A percentile compares a stretch with the other conserved stretches of the same genome.
phyloP scores from a whole-genome alignment of 1,140 invertebrate genomes.

The Drosophila ambigua region DNA sequence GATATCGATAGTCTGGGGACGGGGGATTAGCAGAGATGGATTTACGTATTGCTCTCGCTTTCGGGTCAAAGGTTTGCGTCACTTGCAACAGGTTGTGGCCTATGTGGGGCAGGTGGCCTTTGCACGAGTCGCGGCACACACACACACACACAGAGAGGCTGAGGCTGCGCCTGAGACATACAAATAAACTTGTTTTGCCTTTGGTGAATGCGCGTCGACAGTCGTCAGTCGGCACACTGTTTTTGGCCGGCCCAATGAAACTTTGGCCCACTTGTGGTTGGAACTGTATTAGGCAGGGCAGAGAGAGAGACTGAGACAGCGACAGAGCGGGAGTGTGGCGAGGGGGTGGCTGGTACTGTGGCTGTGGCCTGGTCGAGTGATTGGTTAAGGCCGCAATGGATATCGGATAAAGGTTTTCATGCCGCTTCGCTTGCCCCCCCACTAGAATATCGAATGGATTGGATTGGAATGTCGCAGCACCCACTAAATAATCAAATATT shows the following conservation, averaged over 20 bases:
- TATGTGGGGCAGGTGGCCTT: constrained; percentile 78
- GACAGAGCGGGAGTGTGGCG: neutral
- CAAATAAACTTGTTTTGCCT: constrained; percentile 65
- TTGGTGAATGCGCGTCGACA: constrained; percentile 45
- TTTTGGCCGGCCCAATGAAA: constrained; percentile 49
- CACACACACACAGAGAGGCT: neutral
- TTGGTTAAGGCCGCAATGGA: constrained; percentile 24
- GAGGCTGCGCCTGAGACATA: constrained; percentile 5
- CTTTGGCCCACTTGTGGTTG: constrained; percentile 76
- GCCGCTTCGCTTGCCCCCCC: too few species aligned
- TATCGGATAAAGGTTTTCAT: constrained; percentile 36
- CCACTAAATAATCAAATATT: constrained; percentile 67
- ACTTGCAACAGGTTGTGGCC: constrained; percentile 66
- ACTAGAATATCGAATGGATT: constrained; percentile 1
- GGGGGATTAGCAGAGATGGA: neutral
- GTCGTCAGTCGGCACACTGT: constrained; percentile 22
- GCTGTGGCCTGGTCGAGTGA: constrained; percentile 10
- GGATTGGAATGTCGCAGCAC: constrained; percentile 32
- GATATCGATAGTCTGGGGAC: constrained; percentile 71
- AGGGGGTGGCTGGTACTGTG: too few species aligned
- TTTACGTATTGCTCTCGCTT: constrained; percentile 26
- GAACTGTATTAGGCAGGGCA: constrained; percentile 50
- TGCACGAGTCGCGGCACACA: constrained; percentile 33
- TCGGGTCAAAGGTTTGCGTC: constrained; percentile 57
- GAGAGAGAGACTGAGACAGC: constrained; percentile 10